Evolutionary conservation across 2,797 vertebrate species (phyloP), one percentile per base, ranked within the genome.

Genomic region (Odontamblyopus lacepedii): DNA sequence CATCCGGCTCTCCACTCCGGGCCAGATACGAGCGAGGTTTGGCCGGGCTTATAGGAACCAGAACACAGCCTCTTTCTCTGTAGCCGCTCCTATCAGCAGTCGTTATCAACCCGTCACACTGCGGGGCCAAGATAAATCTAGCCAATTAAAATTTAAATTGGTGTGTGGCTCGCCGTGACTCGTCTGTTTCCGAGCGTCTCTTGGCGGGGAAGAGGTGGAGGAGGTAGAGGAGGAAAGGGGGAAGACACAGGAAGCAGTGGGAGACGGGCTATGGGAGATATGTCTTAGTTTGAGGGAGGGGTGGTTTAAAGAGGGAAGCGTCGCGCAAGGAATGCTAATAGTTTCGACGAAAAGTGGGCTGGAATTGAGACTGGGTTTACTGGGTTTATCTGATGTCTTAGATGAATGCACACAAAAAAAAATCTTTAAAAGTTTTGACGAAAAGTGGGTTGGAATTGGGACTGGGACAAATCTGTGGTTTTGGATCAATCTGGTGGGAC

Each of bases 101-200:
- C 77, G 85, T 92, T 93, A 94, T 93, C 92, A 91, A 82, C 85
- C 88, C 88, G 92, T 94, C 92, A 93, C 87, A 93, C 91, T 89
- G 90, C 81, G 84, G 69, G 74, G 81, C 81, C 90, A 91, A 93
- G 92, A 93, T 93, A 92, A 93, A 94, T 94, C 92, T 91, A 90
- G 90, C 87, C 92, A 95, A 95, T 94, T 94, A 93, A 93, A 92
- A 93, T 93, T 93, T 90, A 93, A 93, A 94, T 94, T 92, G 90
- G 90, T 48, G 87, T 89, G 92, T 87, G 90, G 92, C 91, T 75
- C 69, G 84, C 83, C 83, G 84, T 91, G 92, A 93, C 93, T 91
- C 83, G 77, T 83, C 70, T 76, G 75, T 82, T 76, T 75, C 76
- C 41, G 75, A 67, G 78, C 48, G 74, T 81, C 73, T 80, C 79